phyloP scores from a whole-genome alignment of 2,888 invertebrate genomes.

The Chironomus riparius region DNA sequence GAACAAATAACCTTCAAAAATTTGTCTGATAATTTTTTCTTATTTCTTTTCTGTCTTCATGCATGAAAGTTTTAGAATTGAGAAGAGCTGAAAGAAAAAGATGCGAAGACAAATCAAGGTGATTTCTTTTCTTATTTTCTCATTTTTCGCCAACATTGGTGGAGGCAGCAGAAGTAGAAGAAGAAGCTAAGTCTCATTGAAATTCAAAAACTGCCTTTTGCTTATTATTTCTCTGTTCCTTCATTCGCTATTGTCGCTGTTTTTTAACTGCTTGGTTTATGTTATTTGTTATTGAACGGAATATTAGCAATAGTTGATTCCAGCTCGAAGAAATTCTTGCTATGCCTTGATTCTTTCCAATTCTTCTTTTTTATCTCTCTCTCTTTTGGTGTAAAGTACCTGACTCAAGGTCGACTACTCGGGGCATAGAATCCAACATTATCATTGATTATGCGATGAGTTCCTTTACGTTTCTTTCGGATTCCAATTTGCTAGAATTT shows the following conservation, averaged over 20 bases:
- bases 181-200: background rate
- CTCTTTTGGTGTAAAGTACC: background rate
- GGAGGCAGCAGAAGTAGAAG: no score
- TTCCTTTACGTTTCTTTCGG: no score
- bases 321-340: no score
- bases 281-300: no score
- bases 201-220: background rate
- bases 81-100: background rate
- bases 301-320: no score
- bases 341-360: background rate
- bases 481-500: no score
- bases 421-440: background rate
- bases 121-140: background rate
- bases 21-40: background rate
- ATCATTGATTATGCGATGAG: no score
- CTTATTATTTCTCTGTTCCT: background rate
- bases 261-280: no score
- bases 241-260: background rate
- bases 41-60: background rate
- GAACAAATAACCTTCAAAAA: background rate
- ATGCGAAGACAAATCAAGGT: background rate
- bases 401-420: background rate
- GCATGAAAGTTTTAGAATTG: background rate
- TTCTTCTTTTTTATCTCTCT: background rate
- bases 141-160: background rate